A percentile compares a stretch with the other conserved stretches of the same genome.
phyloP scores from a whole-genome alignment of 2,888 invertebrate genomes.

The Drosophila cyrtoloma region DNA sequence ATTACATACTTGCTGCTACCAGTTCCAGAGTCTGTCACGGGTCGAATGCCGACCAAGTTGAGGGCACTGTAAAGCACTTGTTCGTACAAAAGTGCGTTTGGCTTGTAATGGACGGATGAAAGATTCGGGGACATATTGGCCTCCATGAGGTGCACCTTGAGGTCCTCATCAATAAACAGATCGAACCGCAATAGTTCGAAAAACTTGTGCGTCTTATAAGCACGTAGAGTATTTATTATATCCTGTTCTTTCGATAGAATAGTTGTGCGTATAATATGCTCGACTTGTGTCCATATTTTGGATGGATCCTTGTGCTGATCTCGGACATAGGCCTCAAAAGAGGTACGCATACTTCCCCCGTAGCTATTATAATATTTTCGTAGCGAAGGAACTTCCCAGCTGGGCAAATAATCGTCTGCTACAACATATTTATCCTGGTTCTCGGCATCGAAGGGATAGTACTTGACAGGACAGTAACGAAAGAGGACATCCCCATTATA shows the following conservation, averaged over 20 bases:
- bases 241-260: conserved; percentile 90
- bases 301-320: conserved; percentile 90
- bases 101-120: conserved; percentile 96
- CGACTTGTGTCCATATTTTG: conserved; percentile 92
- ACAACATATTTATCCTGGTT: conserved; percentile 96
- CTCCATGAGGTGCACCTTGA: conserved; percentile 95
- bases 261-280: conserved; percentile 90
- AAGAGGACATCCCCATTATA: conserved; percentile 96
- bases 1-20: conserved; percentile 35
- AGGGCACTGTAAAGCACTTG: conserved; percentile 95
- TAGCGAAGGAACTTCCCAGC: conserved; percentile 95
- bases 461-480: conserved; percentile 94
- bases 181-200: conserved; percentile 98
- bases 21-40: conserved; percentile 60
- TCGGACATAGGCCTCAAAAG: conserved; percentile 91
- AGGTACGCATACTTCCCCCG: conserved; percentile 93
- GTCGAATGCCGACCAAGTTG: conserved; percentile 90
- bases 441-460: conserved; percentile 94
- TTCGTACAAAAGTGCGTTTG: conserved; percentile 94
- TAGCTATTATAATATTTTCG: conserved; percentile 89
- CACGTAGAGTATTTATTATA: conserved; percentile 88
- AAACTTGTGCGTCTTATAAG: conserved; percentile 88
- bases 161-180: conserved; percentile 94
- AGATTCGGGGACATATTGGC: conserved; percentile 99
- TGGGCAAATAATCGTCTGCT: conserved; percentile 96